Percentiles rank a stretch among this genome's conserved stretches.
phyloP scores from a whole-genome alignment of 2,888 invertebrate genomes.

The Macaria notata region DNA sequence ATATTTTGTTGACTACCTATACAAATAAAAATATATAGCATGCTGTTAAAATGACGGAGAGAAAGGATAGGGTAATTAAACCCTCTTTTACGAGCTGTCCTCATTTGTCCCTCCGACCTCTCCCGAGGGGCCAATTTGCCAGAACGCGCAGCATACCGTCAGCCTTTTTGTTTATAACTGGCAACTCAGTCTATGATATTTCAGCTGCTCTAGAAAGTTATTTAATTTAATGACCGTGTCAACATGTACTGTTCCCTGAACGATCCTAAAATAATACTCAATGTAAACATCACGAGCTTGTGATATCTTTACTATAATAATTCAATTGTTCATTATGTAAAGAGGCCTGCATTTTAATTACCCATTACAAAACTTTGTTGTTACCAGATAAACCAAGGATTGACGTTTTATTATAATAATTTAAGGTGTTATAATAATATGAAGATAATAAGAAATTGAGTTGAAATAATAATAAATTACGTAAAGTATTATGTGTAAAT shows the following conservation, averaged over 20 bases:
- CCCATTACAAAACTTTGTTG: no score
- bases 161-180: conserved; percentile 36
- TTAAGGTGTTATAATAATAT: no score
- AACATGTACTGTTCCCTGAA: conserved; percentile 17
- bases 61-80: conserved; percentile 55
- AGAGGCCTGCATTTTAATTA: no score
- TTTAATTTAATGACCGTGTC: conserved; percentile 20
- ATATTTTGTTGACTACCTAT: no score
- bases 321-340: no score
- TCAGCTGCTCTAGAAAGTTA: conserved; percentile 16
- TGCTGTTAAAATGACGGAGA: conserved; percentile 48
- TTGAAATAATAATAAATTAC: no score
- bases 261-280: conserved; percentile 18
- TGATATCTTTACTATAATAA: conserved; percentile 4
- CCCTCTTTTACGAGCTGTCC: conserved; percentile 52
- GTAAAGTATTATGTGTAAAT: no score
- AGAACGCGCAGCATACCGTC: conserved; percentile 45
- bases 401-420: no score
- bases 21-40: not conserved
- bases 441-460: no score
- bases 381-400: no score
- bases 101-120: conserved; percentile 48
- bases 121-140: conserved; percentile 44
- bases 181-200: conserved; percentile 29
- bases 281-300: conserved; percentile 1